Percentiles rank a stretch among this genome's conserved stretches.
phyloP scores from a whole-genome alignment of 2,888 invertebrate genomes.

The Andrena bicolor region DNA sequence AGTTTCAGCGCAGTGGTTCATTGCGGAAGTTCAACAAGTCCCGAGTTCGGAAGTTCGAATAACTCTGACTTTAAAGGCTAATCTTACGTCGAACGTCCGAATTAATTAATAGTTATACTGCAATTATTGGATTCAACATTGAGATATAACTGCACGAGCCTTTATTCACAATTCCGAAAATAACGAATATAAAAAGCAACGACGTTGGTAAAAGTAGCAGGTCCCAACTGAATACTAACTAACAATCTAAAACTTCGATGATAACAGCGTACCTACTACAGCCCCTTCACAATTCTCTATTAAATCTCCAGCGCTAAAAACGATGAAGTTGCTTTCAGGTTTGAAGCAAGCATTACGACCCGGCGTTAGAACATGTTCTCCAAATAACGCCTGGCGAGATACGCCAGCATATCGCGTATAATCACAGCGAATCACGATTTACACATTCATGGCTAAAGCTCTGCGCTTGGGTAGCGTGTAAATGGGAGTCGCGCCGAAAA shows the following conservation, averaged over 20 bases:
- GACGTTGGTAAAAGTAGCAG: too few species aligned
- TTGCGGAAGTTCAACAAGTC: neutral
- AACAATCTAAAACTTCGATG: too few species aligned
- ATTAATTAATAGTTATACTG: too few species aligned
- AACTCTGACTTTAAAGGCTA: neutral
- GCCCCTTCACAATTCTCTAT: too few species aligned
- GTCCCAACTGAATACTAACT: too few species aligned
- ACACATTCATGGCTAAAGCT: neutral
- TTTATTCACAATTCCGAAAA: too few species aligned
- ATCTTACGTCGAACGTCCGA: neutral
- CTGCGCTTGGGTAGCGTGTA: neutral
- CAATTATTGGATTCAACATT: too few species aligned
- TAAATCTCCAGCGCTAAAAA: too few species aligned
- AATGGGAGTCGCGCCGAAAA: slow-evolving; percentile 2
- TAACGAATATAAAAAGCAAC: too few species aligned
- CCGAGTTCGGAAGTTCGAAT: neutral
- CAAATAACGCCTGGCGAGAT: neutral
- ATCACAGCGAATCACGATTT: neutral
- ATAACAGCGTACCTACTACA: too few species aligned
- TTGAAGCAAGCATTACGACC: neutral
- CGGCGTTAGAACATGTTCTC: neutral
- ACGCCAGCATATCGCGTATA: neutral
- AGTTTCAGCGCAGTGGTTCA: neutral
- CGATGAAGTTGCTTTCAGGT: neutral
- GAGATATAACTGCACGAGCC: too few species aligned